Evolutionary conservation across 2,888 invertebrate genomes (phyloP), one percentile per base, ranked within the genome.

Genomic region (Neoaliturus tenellus): DNA sequence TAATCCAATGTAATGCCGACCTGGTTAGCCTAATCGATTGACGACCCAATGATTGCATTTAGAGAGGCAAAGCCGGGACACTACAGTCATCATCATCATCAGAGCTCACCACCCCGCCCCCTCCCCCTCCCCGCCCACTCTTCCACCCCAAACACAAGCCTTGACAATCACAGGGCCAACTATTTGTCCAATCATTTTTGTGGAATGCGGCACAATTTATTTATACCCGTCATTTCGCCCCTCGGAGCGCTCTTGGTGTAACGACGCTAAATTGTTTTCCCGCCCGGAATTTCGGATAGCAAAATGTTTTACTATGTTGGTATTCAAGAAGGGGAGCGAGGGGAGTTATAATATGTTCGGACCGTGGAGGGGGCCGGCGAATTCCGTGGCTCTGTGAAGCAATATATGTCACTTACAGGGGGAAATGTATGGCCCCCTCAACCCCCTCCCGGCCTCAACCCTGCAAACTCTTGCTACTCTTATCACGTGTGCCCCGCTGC

Each of bases 321-420:
- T 81, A 84, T 84, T 84, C 84, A 69, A 82, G 82, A 35, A 31
- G 48, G 81, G 71, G 20, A 48, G 71, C 28, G 67, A 41, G 67
- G 82, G 82, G 71, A 83, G 83, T 80, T 83, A 83, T 83, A 85
- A 82, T 85, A 85, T 80, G 80, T 81, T 80, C 67, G 84, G 84
- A 71, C 81, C 58, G 84, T 80, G 84, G 81, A 41, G 85, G 84
- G 82, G 85, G 83, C 78, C 35, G 85, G 81, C 80, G 85, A 85
- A 83, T 86, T 87, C 86, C 86, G 86, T 86, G 85, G 85, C 75
- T 83, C 85, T 83, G 78, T 31, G 73, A 80, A 82, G 86, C 84
- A 86, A 86, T 86, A 86, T 85, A 85, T 86, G 86, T 86, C 86
- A 86, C 85, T 86, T 86, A 83, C 83, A 86, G 84, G 80, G 41